Percentiles rank a stretch among this genome's conserved stretches.
These are phyloP conservation scores for Cataglyphis altisquamis DNA, from an alignment of 2,888 invertebrate genomes.

Conservation along the genomic window DNA sequence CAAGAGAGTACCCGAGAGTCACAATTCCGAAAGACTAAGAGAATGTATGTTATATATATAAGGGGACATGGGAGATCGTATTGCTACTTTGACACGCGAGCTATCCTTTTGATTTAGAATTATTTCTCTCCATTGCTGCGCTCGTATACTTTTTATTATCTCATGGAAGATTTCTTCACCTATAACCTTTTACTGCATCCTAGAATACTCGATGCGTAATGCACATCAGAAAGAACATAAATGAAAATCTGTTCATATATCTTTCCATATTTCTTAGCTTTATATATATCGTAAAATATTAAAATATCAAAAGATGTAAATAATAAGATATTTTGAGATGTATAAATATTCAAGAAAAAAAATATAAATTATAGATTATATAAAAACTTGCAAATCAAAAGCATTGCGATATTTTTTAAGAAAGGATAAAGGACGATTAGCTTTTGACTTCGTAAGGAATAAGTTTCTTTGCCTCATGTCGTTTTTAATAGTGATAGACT, in stretches of 20 bases:
- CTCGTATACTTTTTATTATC: slow-evolving; percentile 42
- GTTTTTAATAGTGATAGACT: background rate
- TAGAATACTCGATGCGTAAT: slow-evolving; percentile 19
- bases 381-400: background rate
- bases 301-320: background rate
- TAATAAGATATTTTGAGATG: background rate
- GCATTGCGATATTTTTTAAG: background rate
- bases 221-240: background rate
- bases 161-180: slow-evolving; percentile 17
- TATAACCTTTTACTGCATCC: slow-evolving; percentile 14
- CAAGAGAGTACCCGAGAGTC: slow-evolving; percentile 18
- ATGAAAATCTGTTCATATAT: slow-evolving; percentile 9
- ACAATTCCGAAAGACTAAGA: slow-evolving; percentile 37
- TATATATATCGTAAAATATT: slow-evolving; percentile 22
- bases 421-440: background rate
- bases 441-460: background rate
- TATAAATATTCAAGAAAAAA: background rate
- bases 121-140: slow-evolving; percentile 27
- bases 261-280: background rate
- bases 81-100: slow-evolving; percentile 46
- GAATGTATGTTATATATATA: slow-evolving; percentile 19
- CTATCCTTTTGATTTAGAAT: slow-evolving; percentile 49
- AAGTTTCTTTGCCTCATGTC: background rate
- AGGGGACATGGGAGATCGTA: slow-evolving; percentile 14
- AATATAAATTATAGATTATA: background rate